Evolutionary conservation across 2,888 invertebrate species (phyloP), one percentile per base, ranked within the genome.

Genomic region (Microctonus brassicae): DNA sequence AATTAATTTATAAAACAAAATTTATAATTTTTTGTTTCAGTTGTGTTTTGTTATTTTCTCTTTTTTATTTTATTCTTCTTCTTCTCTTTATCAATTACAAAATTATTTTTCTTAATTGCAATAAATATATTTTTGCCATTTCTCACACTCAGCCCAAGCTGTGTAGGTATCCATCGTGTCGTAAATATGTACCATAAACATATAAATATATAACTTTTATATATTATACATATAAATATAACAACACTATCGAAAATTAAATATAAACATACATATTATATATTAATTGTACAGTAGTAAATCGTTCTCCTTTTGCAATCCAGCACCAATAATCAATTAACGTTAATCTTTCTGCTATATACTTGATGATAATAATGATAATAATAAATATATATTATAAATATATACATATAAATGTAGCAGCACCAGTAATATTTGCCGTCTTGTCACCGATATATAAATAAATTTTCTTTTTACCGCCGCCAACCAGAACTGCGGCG

Each of bases 121-220:
- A 26, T 22, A 7, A 22, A 11, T 4, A 13, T 26, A n/a, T 26
- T 24, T 61, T 60, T 9, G 63, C 29, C 39, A 47, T 61, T 57
- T 55, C 34, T 24, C 69, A 72, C 73, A 71, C 70, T 73, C 74
- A 69, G 70, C 70, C 73, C 72, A 75, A 76, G 74, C 73, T 75
- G 73, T 69, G 76, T 76, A 76, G 78, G 78, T 79, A 78, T 78
- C 79, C 76, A 77, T 77, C 77, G 74, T 78, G 76, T 72, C 76
- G 73, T 76, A 77, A 73, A 69, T 77, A 55, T 65, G 52, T 82
- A 79, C 90, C 20, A 90, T 88, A 89, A 89, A 89, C 89, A n/a
- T 39, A 42, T 52, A 70, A 60, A 53, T 60, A 64, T 53, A 47
- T 29, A 29, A 29, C 29, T 5, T 29, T 29, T 29, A 89, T 89